Base-by-base conservation (phyloP, 2,113 vertebrate species). In the Seriola aureovittata region DNA sequence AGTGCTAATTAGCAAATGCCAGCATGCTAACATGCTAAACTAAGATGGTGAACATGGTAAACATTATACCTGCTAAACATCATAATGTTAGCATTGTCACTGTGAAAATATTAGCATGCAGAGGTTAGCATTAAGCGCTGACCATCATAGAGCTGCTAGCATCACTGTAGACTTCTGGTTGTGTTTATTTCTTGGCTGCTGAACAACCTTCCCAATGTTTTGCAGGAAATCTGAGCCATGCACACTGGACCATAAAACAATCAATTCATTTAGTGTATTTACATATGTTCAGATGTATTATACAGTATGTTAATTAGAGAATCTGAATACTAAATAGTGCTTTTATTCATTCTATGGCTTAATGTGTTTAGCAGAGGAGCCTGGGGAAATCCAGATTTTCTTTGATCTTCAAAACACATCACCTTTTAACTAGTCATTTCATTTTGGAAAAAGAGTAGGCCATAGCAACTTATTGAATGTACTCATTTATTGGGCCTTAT, bases 401-500 rank as follows among this genome's bases (percentile, higher is more conserved):
- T 80, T 36, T 48, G 40, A 38, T 50, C 29, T 59, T 60, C 8
- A 52, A 46, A 46, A 60, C 9, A 62, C 23, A 38, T 38, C 32
- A 52, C 9, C n/a, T 38, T 34, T 62, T 44, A 10, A 55, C 5
- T 21, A 17, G 3, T 68, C 19, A 21, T 40, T 7, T 36, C 12
- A 23, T 55, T 67, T 65, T 46, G 12, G 34, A 57, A 67, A 65
- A 63, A 81, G 34, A 48, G 34, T 17, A 34, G 3, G 58, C 23
- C 8, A 23, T 3, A 25, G 25, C 1, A 71, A 6, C 29, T 59
- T 2, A 62, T 58, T 82, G 70, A n/a, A 77, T 91, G 82, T 63
- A 82, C 14, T 84, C 65, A 80, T 94, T 90, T 94, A 92, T 94
- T 95, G 89, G 89, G 87, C 78, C 78, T 75, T 85, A 88, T 92